These are phyloP conservation scores for Cryptus armator DNA, from an alignment of 2,888 invertebrate species.

Conservation along the genomic window DNA sequence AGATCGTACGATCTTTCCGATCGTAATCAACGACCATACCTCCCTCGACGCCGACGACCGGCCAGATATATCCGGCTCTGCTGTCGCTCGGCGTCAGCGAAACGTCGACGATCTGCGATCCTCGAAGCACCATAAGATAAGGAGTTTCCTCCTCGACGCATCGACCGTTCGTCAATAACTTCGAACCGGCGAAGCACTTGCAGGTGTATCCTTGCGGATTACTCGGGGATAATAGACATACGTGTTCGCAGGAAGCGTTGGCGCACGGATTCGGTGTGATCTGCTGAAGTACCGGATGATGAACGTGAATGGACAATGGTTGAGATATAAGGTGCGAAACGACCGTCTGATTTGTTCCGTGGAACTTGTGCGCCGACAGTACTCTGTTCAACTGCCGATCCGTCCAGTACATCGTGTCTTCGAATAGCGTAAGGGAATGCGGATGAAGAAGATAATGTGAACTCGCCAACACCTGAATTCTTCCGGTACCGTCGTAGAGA, in stretches of 20 bases:
- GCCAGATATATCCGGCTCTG: slow-evolving; percentile 92
- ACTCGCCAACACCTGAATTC: slow-evolving; percentile 94
- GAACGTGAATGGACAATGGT: slow-evolving; percentile 97
- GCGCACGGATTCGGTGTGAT: slow-evolving; percentile 91
- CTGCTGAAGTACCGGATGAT: slow-evolving; percentile 97
- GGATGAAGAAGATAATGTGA: slow-evolving; percentile 98
- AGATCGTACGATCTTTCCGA: slow-evolving; percentile 92
- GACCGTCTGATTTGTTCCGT: slow-evolving; percentile 96
- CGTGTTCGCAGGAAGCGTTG: slow-evolving; percentile 92
- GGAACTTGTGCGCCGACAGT: slow-evolving; percentile 96
- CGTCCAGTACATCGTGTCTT: slow-evolving; percentile 98
- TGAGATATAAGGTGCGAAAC: slow-evolving; percentile 97
- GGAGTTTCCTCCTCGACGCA: slow-evolving; percentile 95
- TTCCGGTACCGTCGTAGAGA: slow-evolving; percentile 96
- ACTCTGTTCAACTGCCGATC: slow-evolving; percentile 97
- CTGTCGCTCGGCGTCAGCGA: slow-evolving; percentile 91
- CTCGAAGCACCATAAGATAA: slow-evolving; percentile 95
- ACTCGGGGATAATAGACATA: slow-evolving; percentile 95
- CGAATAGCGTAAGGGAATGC: slow-evolving; percentile 97
- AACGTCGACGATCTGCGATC: slow-evolving; percentile 92
- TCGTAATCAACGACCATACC: slow-evolving; percentile 97
- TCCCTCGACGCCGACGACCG: slow-evolving; percentile 95
- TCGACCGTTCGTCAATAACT: slow-evolving; percentile 88
- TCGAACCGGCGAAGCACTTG: slow-evolving; percentile 96
- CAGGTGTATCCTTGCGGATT: slow-evolving; percentile 91